These are phyloP conservation scores for Proisotoma minuta DNA, from an alignment of 2,888 invertebrate genomes.

Conservation along the genomic window DNA sequence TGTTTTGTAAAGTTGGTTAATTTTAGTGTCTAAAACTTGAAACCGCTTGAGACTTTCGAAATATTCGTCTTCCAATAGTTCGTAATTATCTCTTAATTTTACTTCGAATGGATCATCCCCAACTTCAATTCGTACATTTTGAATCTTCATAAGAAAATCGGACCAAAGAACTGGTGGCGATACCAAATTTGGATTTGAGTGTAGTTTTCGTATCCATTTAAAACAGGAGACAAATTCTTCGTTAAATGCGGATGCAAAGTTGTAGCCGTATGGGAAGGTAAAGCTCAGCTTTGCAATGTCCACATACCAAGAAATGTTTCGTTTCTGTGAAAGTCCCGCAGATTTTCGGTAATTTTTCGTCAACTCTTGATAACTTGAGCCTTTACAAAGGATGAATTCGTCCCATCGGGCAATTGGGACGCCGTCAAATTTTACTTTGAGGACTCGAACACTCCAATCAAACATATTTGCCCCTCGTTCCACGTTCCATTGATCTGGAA, in stretches of 20 bases:
- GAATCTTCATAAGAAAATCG: constrained; percentile 69
- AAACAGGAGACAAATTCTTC: constrained; percentile 82
- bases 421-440: constrained; percentile 41
- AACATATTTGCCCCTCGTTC: constrained; percentile 40
- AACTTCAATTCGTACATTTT: constrained; percentile 84
- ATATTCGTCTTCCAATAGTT: constrained; percentile 89
- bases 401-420: constrained; percentile 40
- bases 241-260: constrained; percentile 80
- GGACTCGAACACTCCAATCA: constrained; percentile 36
- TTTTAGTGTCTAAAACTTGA: constrained; percentile 80
- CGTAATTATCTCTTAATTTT: constrained; percentile 89
- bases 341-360: constrained; percentile 40
- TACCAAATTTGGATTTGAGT: constrained; percentile 60
- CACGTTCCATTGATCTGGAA: constrained; percentile 43
- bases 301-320: constrained; percentile 51
- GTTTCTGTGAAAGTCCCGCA: constrained; percentile 32
- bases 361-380: constrained; percentile 27
- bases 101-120: constrained; percentile 98
- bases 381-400: constrained; percentile 38
- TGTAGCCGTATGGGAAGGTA: constrained; percentile 77
- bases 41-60: constrained; percentile 85
- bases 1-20: constrained; percentile 73
- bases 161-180: constrained; percentile 69
- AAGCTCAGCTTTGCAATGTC: constrained; percentile 45
- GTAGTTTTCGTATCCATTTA: constrained; percentile 89